Evolutionary conservation across 35 echinoderm and acorn worm genomes (phyloP), one percentile per base, ranked within the genome.

Genomic region (Chiridota heheva): DNA sequence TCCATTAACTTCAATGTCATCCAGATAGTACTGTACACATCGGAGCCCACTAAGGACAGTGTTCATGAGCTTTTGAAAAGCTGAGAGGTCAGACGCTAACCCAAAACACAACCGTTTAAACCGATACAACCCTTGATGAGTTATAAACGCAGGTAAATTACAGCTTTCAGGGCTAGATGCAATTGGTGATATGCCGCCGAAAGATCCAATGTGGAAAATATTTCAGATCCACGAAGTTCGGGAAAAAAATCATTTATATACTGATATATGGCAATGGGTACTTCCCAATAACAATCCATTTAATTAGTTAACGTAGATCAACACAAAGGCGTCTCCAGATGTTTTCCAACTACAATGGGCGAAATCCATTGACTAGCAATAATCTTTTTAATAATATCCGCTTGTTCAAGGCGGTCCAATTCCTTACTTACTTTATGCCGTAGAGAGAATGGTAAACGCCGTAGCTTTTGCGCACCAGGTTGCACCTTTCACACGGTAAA

Each of bases 321-420:
- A 70, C 63, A 36, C 85, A 88, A 35, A 81, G 44, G 7, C 85
- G 43, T n/a, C n/a, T n/a, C n/a, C n/a, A n/a, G n/a, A n/a, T n/a
- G n/a, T n/a, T n/a, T n/a, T n/a, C n/a, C n/a, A n/a, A 72, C 69
- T 27, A 45, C 69, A 33, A 85, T 85, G 29, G 89, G 81, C 15
- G 87, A 91, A 45, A 91, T 51, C 89, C 89, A 91, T 63, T 91
- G 81, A 72, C 49, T 86, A 12, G 73, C 83, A 43, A 85, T 73
- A 58, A 86, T 80, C 62, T 63, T 56, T 42, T 91, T 73, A 26
- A 86, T 91, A 16, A 91, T 76, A 57, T 46, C 80, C 22, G 40
- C 70, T 4, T 66, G 12, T 44, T 78, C 71, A 1, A 84, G 41
- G 58, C 42, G 40, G 45, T 6, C 13, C 16, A 91, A 72, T 33